Base-by-base conservation (phyloP, 2,797 vertebrate species). In the Fistularia commersonii region DNA sequence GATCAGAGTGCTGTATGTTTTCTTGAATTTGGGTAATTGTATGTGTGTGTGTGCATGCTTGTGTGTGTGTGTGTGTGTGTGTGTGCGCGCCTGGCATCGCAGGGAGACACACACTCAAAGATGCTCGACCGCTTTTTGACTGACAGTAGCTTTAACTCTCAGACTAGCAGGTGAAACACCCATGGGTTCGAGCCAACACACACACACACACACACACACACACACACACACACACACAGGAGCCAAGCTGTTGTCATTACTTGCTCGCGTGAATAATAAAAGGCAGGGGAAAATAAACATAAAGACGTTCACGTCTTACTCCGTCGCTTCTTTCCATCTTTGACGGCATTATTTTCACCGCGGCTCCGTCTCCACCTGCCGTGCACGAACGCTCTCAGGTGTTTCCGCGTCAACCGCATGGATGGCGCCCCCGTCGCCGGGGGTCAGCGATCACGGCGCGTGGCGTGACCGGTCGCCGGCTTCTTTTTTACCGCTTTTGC, bases 1-100 rank as follows among this genome's bases (percentile, higher is more conserved):
- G 63, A 77, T 83, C 74, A 77, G 52, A 74, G 57, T 38, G 47
- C 32, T 44, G 59, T 45, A 9, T 73, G 65, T 64, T 72, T 59
- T 56, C 59, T 56, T 54, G 45, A 62, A 70, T n/a, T n/a, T n/a
- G n/a, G n/a, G n/a, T n/a, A n/a, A n/a, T n/a, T n/a, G n/a, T n/a
- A n/a, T n/a, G n/a, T 66, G n/a, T n/a, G n/a, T n/a, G n/a, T n/a
- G n/a, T n/a, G n/a, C n/a, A n/a, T n/a, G n/a, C n/a, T n/a, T n/a
- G n/a, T n/a, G n/a, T n/a, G n/a, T n/a, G 42, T 37, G 11, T 47
- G 31, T 68, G 57, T 62, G 41, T 64, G 58, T 53, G 67, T n/a
- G 1, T 41, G 44, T n/a, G 31, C 49, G 32, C 38, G 14, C 11
- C 57, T 59, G 51, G 47, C 46, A 48, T 35, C 8, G 41, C 51